Percentiles rank a stretch among this genome's conserved stretches.
These are phyloP conservation scores for Loxodonta africana DNA, from an alignment of 2,113 vertebrate species.

Conservation along the genomic window DNA sequence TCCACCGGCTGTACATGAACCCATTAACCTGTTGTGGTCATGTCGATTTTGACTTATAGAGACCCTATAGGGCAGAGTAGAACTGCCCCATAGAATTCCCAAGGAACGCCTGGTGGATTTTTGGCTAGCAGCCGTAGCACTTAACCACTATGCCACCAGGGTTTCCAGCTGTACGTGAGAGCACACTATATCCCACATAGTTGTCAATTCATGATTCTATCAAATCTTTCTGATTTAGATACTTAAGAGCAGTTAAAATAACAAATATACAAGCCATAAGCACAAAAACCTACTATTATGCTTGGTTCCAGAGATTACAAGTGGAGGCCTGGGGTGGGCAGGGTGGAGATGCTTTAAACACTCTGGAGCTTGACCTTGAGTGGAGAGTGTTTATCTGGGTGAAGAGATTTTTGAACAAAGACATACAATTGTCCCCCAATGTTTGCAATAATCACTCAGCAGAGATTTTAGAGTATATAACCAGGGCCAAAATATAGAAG, in stretches of 20 bases:
- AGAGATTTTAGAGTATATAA: neutral
- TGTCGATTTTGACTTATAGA: too few relatives aligned
- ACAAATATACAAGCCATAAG: neutral
- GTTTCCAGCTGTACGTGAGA: neutral
- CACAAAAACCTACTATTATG: neutral
- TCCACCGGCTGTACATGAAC: neutral
- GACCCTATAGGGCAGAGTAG: too few relatives aligned
- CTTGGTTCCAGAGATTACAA: neutral
- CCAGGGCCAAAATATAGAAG: neutral
- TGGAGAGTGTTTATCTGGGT: neutral
- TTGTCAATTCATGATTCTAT: neutral
- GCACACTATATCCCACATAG: neutral
- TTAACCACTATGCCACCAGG: too few relatives aligned
- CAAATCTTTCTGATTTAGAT: neutral
- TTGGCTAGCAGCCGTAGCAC: too few relatives aligned
- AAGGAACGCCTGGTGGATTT: too few relatives aligned
- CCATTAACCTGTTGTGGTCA: too few relatives aligned
- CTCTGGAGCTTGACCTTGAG: neutral
- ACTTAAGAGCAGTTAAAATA: conserved; percentile 19
- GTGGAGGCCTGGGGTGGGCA: neutral
- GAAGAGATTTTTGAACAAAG: neutral
- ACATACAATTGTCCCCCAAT: neutral
- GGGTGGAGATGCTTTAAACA: neutral
- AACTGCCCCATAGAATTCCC: too few relatives aligned
- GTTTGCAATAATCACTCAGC: neutral